A percentile compares a stretch with the other conserved stretches of the same genome.
These are phyloP conservation scores for Takifugu bimaculatus DNA, from an alignment of 2,113 vertebrate species.

Conservation along the genomic window DNA sequence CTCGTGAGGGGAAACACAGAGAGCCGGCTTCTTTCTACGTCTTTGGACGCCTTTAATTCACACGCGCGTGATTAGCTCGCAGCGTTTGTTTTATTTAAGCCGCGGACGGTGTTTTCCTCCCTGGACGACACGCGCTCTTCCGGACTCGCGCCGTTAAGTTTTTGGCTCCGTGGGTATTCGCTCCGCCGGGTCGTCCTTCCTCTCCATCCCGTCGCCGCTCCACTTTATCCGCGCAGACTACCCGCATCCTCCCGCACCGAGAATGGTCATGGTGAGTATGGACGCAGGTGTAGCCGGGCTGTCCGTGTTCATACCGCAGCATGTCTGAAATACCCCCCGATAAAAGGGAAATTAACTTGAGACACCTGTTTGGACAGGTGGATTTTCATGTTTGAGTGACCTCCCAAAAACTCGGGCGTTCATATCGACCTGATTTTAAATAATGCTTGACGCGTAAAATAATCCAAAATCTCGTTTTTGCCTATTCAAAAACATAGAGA, in stretches of 20 bases:
- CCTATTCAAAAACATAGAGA: neutral
- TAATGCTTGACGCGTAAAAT: too few relatives aligned
- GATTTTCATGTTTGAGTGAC: too few relatives aligned
- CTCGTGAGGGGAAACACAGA: slow-evolving; percentile 74
- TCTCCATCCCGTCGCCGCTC: slow-evolving; percentile 31
- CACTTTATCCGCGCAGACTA: slow-evolving; percentile 14
- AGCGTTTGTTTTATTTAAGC: slow-evolving; percentile 29
- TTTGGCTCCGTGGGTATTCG: slow-evolving; percentile 7
- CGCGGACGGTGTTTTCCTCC: slow-evolving; percentile 8
- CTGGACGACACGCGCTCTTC: neutral
- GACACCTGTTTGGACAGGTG: too few relatives aligned
- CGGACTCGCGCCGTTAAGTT: slow-evolving; percentile 14
- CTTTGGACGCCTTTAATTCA: slow-evolving; percentile 21
- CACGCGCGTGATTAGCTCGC: slow-evolving; percentile 58
- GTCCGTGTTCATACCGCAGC: neutral
- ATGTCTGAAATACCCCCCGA: too few relatives aligned
- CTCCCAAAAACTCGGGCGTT: too few relatives aligned
- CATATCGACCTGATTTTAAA: too few relatives aligned
- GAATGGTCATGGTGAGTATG: slow-evolving; percentile 99
- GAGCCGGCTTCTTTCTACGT: slow-evolving; percentile 56
- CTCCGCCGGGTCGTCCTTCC: neutral
- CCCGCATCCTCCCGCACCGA: slow-evolving; percentile 76
- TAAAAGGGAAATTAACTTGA: too few relatives aligned
- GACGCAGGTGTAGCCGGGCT: neutral
- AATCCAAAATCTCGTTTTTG: too few relatives aligned